Evolutionary conservation across 2,888 invertebrate species (phyloP), one percentile per base, ranked within the genome.

Genomic region (Limnephilus lunatus): DNA sequence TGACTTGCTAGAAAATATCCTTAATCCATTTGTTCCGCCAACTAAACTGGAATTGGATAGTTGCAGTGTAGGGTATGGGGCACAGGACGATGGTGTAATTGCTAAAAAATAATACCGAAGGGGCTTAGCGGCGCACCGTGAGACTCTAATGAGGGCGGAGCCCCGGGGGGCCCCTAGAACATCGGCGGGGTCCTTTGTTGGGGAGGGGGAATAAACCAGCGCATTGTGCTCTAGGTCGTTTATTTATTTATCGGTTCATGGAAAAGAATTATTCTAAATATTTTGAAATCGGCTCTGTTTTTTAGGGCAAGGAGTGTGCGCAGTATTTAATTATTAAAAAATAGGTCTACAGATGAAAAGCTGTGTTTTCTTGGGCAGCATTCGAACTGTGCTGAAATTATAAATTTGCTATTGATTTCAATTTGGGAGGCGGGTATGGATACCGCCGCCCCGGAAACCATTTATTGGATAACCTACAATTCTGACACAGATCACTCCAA

Each of bases 181-280:
- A n/a, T 15, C 39, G 85, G 44, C 30, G 90, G 90, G 90, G 83
- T 81, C 91, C 89, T 88, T 81, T 35, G 85, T 39, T 68, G 68
- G n/a, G 86, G 30, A n/a, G 87, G 48, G 35, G 48, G 91, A 92
- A 91, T 48, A 88, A 92, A 88, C 82, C 68, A n/a, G 90, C 85
- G 89, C 90, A 81, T 87, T 90, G 82, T 88, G 85, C 44, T 25
- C 25, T 83, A 81, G 92, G 86, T 31, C 92, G 15, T 90, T 80
- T 92, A 92, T 93, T 93, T 93, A 92, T 93, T 92, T 92, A 93
- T 92, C 92, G 92, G 92, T 85, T 90, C 92, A 90, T 90, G 92
- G 90, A 92, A 87, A 48, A 91, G 92, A 88, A 93, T 92, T 90
- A 93, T 92, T 92, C 92, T 85, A 92, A 93, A 93, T 92, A 93